Evolutionary conservation across 2,113 vertebrate genomes (phyloP).

Genomic region (Pyxicephalus adspersus): DNA sequence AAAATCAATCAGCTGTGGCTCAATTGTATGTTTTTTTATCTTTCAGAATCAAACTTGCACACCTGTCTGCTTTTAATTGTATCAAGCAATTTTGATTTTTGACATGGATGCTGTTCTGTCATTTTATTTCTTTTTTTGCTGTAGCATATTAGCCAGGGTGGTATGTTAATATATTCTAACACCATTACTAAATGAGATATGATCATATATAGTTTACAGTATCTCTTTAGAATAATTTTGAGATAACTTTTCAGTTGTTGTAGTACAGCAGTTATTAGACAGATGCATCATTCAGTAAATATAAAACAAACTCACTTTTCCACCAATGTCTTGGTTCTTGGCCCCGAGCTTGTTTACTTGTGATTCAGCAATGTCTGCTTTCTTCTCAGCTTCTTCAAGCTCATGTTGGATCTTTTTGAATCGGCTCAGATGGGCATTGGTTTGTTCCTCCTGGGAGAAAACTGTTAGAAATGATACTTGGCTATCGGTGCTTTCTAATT

Average conservation of each 20-base stretch:
- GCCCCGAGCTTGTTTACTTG: conserved; percentile 77
- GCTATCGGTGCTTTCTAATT: neutral
- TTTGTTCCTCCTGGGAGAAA: conserved; percentile 72
- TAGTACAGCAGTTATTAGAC: too few relatives aligned
- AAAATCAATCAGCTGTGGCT: too few relatives aligned
- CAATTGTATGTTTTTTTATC: too few relatives aligned
- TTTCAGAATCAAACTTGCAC: too few relatives aligned
- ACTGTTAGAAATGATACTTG: neutral
- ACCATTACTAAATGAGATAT: neutral
- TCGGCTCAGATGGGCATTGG: conserved; percentile 73
- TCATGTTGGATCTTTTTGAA: conserved; percentile 79
- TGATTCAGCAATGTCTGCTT: conserved; percentile 79
- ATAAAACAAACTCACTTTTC: conserved; percentile 58
- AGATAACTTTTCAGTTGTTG: too few relatives aligned
- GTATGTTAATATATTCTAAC: neutral
- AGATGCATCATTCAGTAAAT: neutral
- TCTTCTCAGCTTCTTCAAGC: conserved; percentile 77
- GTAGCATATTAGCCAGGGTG: too few relatives aligned
- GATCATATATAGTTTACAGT: neutral
- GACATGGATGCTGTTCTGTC: too few relatives aligned
- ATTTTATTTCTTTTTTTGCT: too few relatives aligned
- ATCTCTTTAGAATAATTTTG: neutral
- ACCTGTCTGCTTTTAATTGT: too few relatives aligned
- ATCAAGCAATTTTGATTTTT: too few relatives aligned
- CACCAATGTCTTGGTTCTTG: conserved; percentile 70